A percentile compares a stretch with the other conserved stretches of the same genome.
Evolutionary conservation across 37 sponge, comb jelly and placozoan genomes (phyloP).

Genomic region (Haliclona indistincta): DNA sequence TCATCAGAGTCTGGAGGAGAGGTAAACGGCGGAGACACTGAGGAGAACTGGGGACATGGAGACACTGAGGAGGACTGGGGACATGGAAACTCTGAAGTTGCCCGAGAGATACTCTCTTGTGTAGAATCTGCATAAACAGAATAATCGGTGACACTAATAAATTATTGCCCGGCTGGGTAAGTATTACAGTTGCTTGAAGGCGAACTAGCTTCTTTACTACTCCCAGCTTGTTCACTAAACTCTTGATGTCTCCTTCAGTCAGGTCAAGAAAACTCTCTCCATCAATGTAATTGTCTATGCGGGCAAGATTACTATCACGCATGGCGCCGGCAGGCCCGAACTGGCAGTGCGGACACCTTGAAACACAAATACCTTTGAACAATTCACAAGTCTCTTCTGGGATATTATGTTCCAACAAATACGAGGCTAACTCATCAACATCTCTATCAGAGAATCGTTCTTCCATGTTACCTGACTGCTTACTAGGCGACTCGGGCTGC

Average conservation of each 20-base stretch:
- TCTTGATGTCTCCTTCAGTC: slow-evolving; percentile 5
- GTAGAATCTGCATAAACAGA: no score
- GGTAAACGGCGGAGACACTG: background rate
- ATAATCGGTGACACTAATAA: no score
- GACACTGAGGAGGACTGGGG: background rate
- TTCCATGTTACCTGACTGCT: no score
- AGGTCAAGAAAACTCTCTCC: background rate
- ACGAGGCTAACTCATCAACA: background rate
- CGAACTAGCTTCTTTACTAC: slow-evolving; percentile 16
- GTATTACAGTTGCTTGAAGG: background rate
- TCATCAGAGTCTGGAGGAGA: slow-evolving; percentile 2
- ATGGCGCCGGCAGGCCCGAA: no score
- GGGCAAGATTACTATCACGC: background rate
- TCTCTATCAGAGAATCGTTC: background rate
- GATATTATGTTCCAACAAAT: slow-evolving; percentile 17
- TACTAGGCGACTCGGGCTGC: no score
- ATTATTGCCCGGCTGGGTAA: no score
- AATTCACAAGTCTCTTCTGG: slow-evolving; percentile 24
- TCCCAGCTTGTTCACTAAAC: background rate
- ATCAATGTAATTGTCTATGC: slow-evolving; percentile 32
- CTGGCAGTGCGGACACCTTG: background rate
- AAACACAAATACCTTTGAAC: slow-evolving; percentile 21
- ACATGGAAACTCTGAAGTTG: no score
- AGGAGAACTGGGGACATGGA: background rate
- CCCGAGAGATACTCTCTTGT: no score